phyloP scores from a whole-genome alignment of 2,797 vertebrate species.

The Crypturellus tataupa region DNA sequence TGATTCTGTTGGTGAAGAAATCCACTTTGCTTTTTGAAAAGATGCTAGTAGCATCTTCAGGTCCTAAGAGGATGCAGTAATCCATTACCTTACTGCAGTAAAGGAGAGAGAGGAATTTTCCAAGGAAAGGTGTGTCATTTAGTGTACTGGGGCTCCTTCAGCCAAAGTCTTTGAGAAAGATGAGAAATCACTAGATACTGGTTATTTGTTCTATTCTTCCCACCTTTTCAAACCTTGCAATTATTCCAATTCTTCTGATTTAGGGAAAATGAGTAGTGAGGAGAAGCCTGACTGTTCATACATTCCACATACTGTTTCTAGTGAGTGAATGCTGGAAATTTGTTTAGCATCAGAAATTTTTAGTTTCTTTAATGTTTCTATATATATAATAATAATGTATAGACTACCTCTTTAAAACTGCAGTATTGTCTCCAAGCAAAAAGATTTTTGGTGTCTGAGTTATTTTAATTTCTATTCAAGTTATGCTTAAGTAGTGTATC shows the following conservation, averaged over 20 bases:
- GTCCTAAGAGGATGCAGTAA: not conserved
- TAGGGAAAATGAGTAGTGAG: not conserved
- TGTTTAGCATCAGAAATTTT: not conserved
- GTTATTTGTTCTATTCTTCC: not conserved
- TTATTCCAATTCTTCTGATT: not conserved
- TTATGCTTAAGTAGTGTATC: not conserved
- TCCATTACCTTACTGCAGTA: not conserved
- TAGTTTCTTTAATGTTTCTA: not conserved
- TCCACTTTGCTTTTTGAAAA: not conserved
- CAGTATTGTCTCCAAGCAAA: no score
- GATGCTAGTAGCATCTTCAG: not conserved
- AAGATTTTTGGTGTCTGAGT: no score
- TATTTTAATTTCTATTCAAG: no score
- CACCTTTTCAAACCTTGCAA: not conserved
- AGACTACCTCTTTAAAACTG: no score
- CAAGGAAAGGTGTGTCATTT: not conserved
- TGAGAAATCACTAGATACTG: not conserved
- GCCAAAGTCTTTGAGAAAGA: not conserved
- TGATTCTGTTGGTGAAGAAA: not conserved
- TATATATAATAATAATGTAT: no score
- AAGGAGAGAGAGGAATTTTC: not conserved
- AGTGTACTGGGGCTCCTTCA: constrained; percentile 10
- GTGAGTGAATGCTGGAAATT: not conserved
- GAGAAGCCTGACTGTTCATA: not conserved
- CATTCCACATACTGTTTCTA: not conserved